Evolutionary conservation across 2,113 vertebrate species (phyloP).

Genomic region (Mustela lutreola): DNA sequence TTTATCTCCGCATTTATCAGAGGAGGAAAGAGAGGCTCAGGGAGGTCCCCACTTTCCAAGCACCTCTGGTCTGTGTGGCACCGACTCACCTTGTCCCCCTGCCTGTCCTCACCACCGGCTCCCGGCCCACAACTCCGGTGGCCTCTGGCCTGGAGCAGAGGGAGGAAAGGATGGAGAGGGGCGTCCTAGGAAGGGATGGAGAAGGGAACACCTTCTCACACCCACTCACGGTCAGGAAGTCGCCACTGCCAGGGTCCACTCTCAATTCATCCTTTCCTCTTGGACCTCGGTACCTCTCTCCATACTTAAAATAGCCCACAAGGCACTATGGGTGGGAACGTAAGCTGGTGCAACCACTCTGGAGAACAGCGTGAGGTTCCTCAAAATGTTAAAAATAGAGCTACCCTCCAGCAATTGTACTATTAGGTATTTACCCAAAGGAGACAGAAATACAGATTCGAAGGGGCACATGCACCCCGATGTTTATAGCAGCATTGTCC

Average conservation of each 20-base stretch:
- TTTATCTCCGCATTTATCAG: background rate
- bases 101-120: background rate
- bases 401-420: background rate
- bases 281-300: background rate
- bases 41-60: background rate
- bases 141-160: background rate
- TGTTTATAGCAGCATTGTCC: background rate
- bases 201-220: background rate
- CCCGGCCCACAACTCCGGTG: background rate
- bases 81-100: background rate
- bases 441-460: background rate
- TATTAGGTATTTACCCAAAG: background rate
- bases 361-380: background rate
- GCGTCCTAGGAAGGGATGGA: background rate
- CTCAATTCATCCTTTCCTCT: background rate
- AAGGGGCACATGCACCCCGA: background rate
- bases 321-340: background rate
- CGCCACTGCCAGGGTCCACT: rapidly evolving
- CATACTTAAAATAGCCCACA: background rate
- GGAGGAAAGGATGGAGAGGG: background rate
- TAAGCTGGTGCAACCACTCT: background rate
- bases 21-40: background rate
- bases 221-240: rapidly evolving
- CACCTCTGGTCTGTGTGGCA: background rate
- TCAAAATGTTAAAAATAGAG: background rate